Percentiles rank a stretch among this genome's conserved stretches.
These are phyloP conservation scores for Pollenia griseotomentosa DNA, from an alignment of 2,888 invertebrate species.

Conservation along the genomic window DNA sequence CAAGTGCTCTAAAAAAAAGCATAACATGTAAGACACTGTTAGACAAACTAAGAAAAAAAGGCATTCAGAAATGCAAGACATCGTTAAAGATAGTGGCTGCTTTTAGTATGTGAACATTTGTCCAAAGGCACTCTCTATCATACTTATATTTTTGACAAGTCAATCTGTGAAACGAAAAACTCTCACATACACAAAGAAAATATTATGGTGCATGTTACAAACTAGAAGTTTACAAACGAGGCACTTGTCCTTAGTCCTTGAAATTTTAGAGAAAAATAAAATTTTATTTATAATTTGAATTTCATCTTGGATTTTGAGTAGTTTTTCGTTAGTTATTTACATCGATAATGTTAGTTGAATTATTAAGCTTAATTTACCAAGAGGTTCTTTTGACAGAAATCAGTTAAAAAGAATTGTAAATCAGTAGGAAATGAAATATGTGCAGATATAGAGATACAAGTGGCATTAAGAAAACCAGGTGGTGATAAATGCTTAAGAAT, in stretches of 20 bases:
- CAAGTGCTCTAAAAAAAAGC: slow-evolving; percentile 19
- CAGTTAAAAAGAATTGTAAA: slow-evolving; percentile 2
- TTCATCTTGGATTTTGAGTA: slow-evolving; percentile 45
- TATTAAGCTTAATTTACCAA: slow-evolving; percentile 1
- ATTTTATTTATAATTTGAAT: slow-evolving; percentile 62
- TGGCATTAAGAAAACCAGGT: not conserved
- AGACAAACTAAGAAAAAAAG: slow-evolving; percentile 1
- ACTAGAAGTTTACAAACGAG: slow-evolving; percentile 23
- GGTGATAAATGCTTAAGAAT: not conserved
- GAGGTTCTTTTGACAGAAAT: not conserved
- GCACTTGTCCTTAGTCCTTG: slow-evolving; percentile 9
- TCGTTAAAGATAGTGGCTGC: slow-evolving; percentile 29
- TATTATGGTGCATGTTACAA: slow-evolving; percentile 32
- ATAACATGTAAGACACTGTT: slow-evolving; percentile 6
- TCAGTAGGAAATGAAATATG: not conserved
- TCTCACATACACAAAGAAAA: not conserved
- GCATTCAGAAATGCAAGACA: slow-evolving; percentile 21
- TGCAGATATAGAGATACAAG: not conserved
- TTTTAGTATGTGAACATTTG: slow-evolving; percentile 40
- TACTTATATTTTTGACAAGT: slow-evolving; percentile 64
- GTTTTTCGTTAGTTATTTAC: not conserved
- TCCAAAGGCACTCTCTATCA: slow-evolving; percentile 59
- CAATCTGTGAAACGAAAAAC: slow-evolving; percentile 40
- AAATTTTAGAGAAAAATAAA: slow-evolving; percentile 30
- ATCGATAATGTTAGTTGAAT: slow-evolving; percentile 22